Evolutionary conservation across 2,888 invertebrate species (phyloP).

Genomic region (Acanthosepion lycidas): DNA sequence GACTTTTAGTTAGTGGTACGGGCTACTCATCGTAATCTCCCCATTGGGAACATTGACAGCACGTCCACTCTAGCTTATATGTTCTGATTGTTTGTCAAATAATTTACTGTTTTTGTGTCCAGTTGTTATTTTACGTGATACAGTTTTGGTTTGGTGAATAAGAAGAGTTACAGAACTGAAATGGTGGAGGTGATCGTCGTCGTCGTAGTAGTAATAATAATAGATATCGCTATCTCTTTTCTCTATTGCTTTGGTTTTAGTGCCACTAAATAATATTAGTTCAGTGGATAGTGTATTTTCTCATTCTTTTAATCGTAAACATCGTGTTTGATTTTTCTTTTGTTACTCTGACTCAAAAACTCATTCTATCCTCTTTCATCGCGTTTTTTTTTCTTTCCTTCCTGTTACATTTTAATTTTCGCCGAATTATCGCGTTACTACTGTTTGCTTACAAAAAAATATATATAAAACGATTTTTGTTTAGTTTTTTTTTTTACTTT

Average conservation of each 20-base stretch:
- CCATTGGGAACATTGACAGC: background rate
- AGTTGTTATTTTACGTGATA: conserved; percentile 33
- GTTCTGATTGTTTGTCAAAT: background rate
- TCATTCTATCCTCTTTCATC: background rate
- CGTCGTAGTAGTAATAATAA: background rate
- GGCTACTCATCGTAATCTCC: background rate
- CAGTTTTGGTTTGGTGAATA: too few species aligned
- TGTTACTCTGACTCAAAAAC: background rate
- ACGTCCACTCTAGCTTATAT: background rate
- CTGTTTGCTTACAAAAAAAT: background rate
- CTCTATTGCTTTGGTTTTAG: background rate
- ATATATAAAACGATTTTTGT: background rate
- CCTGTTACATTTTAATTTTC: background rate
- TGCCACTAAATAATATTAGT: background rate
- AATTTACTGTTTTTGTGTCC: background rate
- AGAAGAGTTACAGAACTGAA: background rate
- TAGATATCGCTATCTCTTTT: background rate
- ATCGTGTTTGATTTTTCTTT: background rate
- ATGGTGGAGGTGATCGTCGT: background rate
- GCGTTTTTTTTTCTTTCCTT: background rate
- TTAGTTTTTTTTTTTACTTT: background rate
- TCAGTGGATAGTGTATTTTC: background rate
- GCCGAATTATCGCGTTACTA: background rate
- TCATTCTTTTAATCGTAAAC: background rate
- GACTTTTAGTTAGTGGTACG: background rate